Conservation (phyloP, 2,113 vertebrate genomes). For the Epinephelus moara region DNA sequence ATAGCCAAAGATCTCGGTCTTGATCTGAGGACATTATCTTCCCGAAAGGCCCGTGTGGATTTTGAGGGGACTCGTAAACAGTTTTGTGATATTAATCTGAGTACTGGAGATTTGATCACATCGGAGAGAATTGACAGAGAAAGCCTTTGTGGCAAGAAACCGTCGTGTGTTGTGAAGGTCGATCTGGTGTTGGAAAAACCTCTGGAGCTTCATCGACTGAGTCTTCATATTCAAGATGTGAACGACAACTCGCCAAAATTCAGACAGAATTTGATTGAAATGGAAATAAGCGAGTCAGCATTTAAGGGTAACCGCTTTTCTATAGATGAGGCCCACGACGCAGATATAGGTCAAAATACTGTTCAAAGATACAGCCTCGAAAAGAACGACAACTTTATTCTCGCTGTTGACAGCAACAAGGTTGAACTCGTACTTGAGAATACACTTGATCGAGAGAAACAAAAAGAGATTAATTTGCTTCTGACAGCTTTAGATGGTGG, state of each 20-base stretch:
- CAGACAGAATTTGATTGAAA: slow-evolving; percentile 73
- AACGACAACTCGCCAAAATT: slow-evolving; percentile 81
- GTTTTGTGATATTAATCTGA: slow-evolving; percentile 58
- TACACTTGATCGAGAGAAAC: slow-evolving; percentile 71
- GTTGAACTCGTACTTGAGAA: slow-evolving; percentile 67
- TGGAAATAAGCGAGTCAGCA: slow-evolving; percentile 53
- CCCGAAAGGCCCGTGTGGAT: slow-evolving; percentile 72
- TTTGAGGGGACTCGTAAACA: slow-evolving; percentile 46
- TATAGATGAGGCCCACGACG: slow-evolving; percentile 82
- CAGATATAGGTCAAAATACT: slow-evolving; percentile 84
- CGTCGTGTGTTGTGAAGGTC: slow-evolving; percentile 68
- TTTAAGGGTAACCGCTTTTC: slow-evolving; percentile 72
- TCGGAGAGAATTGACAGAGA: slow-evolving; percentile 74
- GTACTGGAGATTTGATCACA: slow-evolving; percentile 66
- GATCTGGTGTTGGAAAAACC: slow-evolving; percentile 78
- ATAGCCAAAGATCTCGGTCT: slow-evolving; percentile 75
- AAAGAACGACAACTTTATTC: slow-evolving; percentile 78
- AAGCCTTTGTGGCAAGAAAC: slow-evolving; percentile 68
- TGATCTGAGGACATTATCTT: slow-evolving; percentile 69
- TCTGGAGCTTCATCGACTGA: slow-evolving; percentile 73
- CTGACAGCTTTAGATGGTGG: slow-evolving; percentile 85
- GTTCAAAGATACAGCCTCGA: slow-evolving; percentile 83
- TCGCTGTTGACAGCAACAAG: slow-evolving; percentile 72
- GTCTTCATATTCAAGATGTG: slow-evolving; percentile 72
- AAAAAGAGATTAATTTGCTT: slow-evolving; percentile 63